These are phyloP conservation scores for Proterorhinus semilunaris DNA, from an alignment of 2,113 vertebrate species.

Conservation along the genomic window DNA sequence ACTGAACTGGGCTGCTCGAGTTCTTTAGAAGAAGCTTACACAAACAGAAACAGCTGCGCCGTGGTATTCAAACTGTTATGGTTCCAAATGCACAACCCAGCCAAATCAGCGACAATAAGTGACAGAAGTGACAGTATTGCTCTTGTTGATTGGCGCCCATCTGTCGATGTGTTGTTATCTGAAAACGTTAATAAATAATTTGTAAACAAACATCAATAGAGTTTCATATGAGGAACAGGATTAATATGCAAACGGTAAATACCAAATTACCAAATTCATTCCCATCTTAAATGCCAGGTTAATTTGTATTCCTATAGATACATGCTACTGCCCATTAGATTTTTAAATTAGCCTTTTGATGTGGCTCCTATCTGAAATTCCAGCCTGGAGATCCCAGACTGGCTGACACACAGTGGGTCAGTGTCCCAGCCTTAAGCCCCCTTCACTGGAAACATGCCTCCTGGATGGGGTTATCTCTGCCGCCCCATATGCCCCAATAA, in stretches of 20 bases:
- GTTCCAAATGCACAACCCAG: no score
- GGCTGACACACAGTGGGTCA: conserved; percentile 27
- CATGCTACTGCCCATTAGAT: conserved; percentile 29
- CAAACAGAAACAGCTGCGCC: no score
- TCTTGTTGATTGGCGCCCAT: no score
- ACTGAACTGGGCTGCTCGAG: no score
- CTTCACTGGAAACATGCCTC: conserved; percentile 14
- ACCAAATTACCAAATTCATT: background rate
- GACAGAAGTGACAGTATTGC: no score
- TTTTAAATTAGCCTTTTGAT: conserved; percentile 34
- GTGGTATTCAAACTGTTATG: no score
- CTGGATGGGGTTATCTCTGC: conserved; percentile 41
- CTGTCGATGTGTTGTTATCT: no score
- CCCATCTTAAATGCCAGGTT: background rate
- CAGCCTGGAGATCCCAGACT: conserved; percentile 18
- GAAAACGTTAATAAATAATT: no score
- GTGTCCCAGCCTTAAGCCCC: conserved; percentile 15
- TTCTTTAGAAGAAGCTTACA: no score
- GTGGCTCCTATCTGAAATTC: conserved; percentile 16
- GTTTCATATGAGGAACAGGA: no score
- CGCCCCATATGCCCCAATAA: conserved; percentile 14
- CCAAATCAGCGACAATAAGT: no score
- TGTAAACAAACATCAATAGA: no score
- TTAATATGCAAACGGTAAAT: background rate
- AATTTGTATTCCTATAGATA: conserved; percentile 19